Evolutionary conservation across 2,113 vertebrate genomes (phyloP), one percentile per base, ranked within the genome.

Genomic region (Boulengerochromis microlepis): DNA sequence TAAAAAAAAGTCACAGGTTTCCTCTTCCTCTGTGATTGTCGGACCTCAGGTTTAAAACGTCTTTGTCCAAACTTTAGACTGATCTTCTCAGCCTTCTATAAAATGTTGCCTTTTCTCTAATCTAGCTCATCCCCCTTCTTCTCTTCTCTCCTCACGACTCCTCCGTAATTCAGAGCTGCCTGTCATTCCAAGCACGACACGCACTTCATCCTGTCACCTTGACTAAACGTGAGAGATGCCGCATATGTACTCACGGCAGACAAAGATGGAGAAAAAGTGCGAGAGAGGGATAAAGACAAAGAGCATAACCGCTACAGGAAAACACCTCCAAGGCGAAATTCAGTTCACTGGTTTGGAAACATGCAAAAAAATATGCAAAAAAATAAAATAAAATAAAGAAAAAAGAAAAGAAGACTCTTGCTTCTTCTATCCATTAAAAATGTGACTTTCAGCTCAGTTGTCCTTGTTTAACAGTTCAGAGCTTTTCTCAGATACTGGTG

Each of bases 341-440:
- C 54, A 69, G 71, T 18, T 82, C 74, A 80, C 11, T 56, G 83
- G 12, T 80, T 87, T 82, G 53, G 85, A 89, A 93, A 69, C 13
- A 89, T 90, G 85, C 7, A 80, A 82, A 87, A 86, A 82, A 71
- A 71, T 80, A 84, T 89, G 81, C 61, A 66, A 31, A 86, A 42
- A 71, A 7, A 4, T 53, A 22, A 22, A 19, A 33, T 82, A 71
- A 71, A 64, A 64, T 19, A 64, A 19, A 64, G 33, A 42, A 71
- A 42, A 42, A 42, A 61, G 52, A 53, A 53, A 22, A 64, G 9
- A 74, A 69, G 8, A 69, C 24, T 81, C 15, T 42, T 69, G 81
- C 64, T 45, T 89, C 18, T 76, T 89, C n/a, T 81, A 59, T 45
- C 35, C 52, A 66, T 87, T 84, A 87, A 80, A 92, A 88, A 82